Conservation (phyloP, 2,797 vertebrate species). For the Alcedo atthis region DNA sequence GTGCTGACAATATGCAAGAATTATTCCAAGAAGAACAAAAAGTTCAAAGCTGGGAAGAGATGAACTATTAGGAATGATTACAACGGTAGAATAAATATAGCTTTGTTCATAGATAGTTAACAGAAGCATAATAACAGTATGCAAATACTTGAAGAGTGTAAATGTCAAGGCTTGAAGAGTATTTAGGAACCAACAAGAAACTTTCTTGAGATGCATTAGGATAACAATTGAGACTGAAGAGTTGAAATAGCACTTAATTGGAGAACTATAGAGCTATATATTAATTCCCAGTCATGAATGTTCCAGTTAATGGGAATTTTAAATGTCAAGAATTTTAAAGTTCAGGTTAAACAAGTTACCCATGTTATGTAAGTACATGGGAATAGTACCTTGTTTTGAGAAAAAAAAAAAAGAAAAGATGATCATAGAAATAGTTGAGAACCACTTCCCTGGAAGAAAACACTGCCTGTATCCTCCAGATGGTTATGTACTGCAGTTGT, state of each 20-base stretch:
- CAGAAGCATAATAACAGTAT: background rate
- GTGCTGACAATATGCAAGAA: background rate
- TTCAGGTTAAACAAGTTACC: background rate
- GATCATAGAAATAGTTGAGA: background rate
- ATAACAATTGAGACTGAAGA: background rate
- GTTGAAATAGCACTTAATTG: background rate
- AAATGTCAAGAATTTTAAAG: background rate
- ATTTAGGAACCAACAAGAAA: background rate
- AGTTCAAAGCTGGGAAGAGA: slow-evolving; percentile 20
- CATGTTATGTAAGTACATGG: background rate
- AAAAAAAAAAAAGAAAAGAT: fast-evolving
- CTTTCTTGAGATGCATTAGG: background rate
- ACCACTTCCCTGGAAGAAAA: background rate
- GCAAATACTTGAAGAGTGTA: slow-evolving; percentile 44
- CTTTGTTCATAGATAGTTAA: slow-evolving; percentile 34
- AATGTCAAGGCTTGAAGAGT: slow-evolving; percentile 55
- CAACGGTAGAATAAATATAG: slow-evolving; percentile 12
- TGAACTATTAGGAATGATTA: background rate
- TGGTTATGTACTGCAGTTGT: background rate
- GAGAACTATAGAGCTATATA: background rate
- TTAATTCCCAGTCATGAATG: background rate
- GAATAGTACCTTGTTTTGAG: background rate
- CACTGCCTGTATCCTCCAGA: background rate
- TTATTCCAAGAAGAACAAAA: slow-evolving; percentile 6
- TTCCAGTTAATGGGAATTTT: background rate